Conservation (phyloP, 2,888 invertebrate genomes). For the Creontiades dilutus region DNA sequence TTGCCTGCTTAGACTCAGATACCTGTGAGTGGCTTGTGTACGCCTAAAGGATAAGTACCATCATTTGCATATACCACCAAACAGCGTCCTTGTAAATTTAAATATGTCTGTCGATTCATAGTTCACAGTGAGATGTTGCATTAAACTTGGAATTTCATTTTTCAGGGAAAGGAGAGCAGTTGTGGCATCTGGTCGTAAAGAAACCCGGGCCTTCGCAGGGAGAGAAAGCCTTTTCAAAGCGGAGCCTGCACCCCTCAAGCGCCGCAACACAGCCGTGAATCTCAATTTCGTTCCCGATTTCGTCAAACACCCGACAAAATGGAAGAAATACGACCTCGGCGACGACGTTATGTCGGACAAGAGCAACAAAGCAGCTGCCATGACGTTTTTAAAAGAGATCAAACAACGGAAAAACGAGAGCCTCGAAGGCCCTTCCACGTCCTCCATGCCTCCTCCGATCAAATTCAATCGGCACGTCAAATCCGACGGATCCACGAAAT, state of each 20-base stretch:
- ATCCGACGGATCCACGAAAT: constrained; percentile 59
- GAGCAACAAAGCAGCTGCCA: constrained; percentile 87
- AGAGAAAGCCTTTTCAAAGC: constrained; percentile 90
- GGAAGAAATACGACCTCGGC: constrained; percentile 88
- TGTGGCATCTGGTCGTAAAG: constrained; percentile 78
- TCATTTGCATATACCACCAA: no score
- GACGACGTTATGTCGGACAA: constrained; percentile 91
- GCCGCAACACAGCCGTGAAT: constrained; percentile 74
- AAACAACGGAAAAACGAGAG: constrained; percentile 54
- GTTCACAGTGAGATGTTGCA: no score
- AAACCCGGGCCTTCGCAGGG: constrained; percentile 84
- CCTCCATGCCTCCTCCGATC: constrained; percentile 35
- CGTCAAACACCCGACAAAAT: constrained; percentile 88
- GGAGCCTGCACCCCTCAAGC: constrained; percentile 81
- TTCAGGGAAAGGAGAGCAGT: constrained; percentile 47
- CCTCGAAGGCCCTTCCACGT: constrained; percentile 43
- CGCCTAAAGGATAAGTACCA: no score
- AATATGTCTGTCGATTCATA: no score
- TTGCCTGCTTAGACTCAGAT: no score
- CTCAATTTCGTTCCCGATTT: constrained; percentile 79
- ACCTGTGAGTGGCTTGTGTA: no score
- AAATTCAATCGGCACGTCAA: constrained; percentile 72
- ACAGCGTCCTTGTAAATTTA: no score
- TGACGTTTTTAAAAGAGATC: constrained; percentile 82
- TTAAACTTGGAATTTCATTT: not conserved